Evolutionary conservation across 2,113 vertebrate genomes (phyloP), one percentile per base, ranked within the genome.

Genomic region (Lepisosteus oculatus): DNA sequence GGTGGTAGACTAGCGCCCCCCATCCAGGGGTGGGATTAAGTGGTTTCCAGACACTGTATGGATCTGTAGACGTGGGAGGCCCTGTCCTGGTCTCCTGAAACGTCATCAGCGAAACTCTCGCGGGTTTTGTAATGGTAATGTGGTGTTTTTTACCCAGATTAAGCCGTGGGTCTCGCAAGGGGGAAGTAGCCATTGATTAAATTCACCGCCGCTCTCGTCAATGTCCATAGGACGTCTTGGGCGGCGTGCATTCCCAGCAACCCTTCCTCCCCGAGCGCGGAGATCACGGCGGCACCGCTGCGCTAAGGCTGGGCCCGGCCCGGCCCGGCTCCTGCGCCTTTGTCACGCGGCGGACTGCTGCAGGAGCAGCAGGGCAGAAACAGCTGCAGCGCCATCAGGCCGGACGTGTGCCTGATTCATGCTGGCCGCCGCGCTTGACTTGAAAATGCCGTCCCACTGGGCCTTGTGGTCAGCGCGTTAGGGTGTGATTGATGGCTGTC

Each of bases 401-500:
- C 73, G 42, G 14, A 47, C 5, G 51, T 68, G 6, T 75, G 87
- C 80, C 87, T 91, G 92, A 91, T 94, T 94, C 92, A 94, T 90
- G 81, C 89, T 84, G 88, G 85, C 86, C 77, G 90, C 88, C 90
- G 86, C 84, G 90, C 93, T 90, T 87, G 88, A 90, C 12, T 7
- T n/a, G 11, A 6, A 8, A 12, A 9, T 29, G 11, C 3, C 42
- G 9, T 93, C 91, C 93, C 93, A 11, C 72, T 86, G 91, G 89
- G 88, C 88, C 85, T 84, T 57, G 89, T 93, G 91, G 86, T 93
- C 92, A 92, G 92, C 90, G 86, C 83, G 83, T 93, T 92, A 78
- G 69, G 0, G 68, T 41, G 77, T 94, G 93, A 95, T 94, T 93
- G 94, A 96, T 96, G 94, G 92, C 93, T 95, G 93, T 93, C 94